Conservation (phyloP, 2,888 invertebrate species). For the Tenodera sinensis region DNA sequence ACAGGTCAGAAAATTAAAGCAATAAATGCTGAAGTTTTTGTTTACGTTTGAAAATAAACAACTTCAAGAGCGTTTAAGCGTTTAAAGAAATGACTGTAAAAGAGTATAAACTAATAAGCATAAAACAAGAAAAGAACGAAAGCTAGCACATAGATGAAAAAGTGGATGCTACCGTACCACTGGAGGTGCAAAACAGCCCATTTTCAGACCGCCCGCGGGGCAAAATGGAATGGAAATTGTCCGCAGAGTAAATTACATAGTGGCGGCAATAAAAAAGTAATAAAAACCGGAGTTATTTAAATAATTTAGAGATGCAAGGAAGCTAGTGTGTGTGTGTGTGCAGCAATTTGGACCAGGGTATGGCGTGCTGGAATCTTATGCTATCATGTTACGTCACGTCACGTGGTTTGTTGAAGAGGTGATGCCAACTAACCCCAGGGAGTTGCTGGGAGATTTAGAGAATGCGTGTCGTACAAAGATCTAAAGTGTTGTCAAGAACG, state of each 20-base stretch:
- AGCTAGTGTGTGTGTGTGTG: background rate
- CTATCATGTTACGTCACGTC: background rate
- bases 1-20: too few species aligned
- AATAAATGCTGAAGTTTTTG: too few species aligned
- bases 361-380: background rate
- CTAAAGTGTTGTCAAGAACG: too few species aligned
- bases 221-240: background rate
- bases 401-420: background rate
- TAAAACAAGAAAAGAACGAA: background rate
- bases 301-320: background rate
- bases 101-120: too few species aligned
- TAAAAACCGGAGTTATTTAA: background rate
- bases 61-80: too few species aligned
- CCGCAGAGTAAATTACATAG: background rate
- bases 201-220: background rate
- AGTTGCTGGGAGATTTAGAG: too few species aligned
- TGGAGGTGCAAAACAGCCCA: background rate
- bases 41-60: too few species aligned
- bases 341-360: background rate
- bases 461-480: too few species aligned
- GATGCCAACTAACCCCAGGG: background rate
- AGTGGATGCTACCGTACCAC: background rate
- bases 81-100: too few species aligned
- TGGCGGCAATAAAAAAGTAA: background rate
- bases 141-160: too few species aligned